Evolutionary conservation across 2,888 invertebrate species (phyloP).

Genomic region (Rosalia funebris): DNA sequence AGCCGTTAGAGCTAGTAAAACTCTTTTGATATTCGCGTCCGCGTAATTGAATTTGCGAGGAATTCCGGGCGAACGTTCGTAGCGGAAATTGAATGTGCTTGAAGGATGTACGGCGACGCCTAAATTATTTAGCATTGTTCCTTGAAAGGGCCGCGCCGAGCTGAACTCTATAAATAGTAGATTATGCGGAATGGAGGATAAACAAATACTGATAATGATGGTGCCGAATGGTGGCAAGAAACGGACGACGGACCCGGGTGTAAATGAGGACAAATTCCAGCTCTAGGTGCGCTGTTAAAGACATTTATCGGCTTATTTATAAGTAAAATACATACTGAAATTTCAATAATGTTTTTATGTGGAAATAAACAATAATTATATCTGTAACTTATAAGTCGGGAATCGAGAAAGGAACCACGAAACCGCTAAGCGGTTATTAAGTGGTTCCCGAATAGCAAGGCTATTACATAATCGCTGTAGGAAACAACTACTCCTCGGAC

Average conservation of each 20-base stretch:
- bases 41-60: constrained; percentile 11
- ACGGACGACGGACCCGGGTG: not conserved
- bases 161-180: constrained; percentile 8
- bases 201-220: not conserved
- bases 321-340: no score
- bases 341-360: no score
- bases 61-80: constrained; percentile 6
- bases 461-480: no score
- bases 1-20: constrained; percentile 4
- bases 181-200: not conserved
- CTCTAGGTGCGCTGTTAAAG: no score
- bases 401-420: no score
- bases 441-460: no score
- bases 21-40: constrained; percentile 13
- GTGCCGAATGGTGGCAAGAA: not conserved
- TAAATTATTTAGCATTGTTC: constrained; percentile 16
- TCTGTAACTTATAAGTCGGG: no score
- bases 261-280: no score
- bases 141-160: not conserved
- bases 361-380: no score
- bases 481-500: no score
- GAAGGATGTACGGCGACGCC: constrained; percentile 9
- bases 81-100: constrained; percentile 16
- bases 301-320: no score
- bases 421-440: no score